phyloP scores from a whole-genome alignment of 2,113 vertebrate genomes.

The Zingel zingel region DNA sequence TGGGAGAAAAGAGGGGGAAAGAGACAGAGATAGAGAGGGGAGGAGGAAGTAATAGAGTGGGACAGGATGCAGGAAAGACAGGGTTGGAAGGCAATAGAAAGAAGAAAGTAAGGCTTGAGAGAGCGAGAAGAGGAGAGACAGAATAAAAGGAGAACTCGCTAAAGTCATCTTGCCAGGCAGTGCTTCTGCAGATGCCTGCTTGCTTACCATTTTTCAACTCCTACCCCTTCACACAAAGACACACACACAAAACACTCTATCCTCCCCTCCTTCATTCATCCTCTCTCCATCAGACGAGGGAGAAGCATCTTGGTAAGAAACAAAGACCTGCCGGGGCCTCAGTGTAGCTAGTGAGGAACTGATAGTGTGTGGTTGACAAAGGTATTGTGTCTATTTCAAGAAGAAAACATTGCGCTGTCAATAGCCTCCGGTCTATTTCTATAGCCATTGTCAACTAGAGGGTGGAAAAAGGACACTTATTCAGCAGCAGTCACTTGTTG shows the following conservation, averaged over 20 bases:
- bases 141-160: slow-evolving; percentile 12
- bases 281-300: neutral
- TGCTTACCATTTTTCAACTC: slow-evolving; percentile 12
- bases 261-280: neutral
- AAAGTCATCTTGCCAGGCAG: neutral
- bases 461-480: slow-evolving; percentile 15
- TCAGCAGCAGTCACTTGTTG: slow-evolving; percentile 12
- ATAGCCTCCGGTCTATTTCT: slow-evolving; percentile 20
- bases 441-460: slow-evolving; percentile 23
- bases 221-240: slow-evolving; percentile 1
- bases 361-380: slow-evolving; percentile 13
- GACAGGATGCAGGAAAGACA: slow-evolving; percentile 42
- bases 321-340: slow-evolving; percentile 13
- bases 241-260: neutral
- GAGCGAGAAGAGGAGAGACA: neutral
- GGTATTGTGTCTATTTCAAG: slow-evolving; percentile 23
- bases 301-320: slow-evolving; percentile 6
- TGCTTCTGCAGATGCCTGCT: slow-evolving; percentile 29
- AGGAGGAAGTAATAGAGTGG: slow-evolving; percentile 37
- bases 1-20: slow-evolving; percentile 20
- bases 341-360: neutral
- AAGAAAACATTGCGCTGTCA: slow-evolving; percentile 27
- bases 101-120: slow-evolving; percentile 33
- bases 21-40: neutral
- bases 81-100: slow-evolving; percentile 14